Evolutionary conservation across 2,888 invertebrate genomes (phyloP).

Genomic region (Capitulum mitella): DNA sequence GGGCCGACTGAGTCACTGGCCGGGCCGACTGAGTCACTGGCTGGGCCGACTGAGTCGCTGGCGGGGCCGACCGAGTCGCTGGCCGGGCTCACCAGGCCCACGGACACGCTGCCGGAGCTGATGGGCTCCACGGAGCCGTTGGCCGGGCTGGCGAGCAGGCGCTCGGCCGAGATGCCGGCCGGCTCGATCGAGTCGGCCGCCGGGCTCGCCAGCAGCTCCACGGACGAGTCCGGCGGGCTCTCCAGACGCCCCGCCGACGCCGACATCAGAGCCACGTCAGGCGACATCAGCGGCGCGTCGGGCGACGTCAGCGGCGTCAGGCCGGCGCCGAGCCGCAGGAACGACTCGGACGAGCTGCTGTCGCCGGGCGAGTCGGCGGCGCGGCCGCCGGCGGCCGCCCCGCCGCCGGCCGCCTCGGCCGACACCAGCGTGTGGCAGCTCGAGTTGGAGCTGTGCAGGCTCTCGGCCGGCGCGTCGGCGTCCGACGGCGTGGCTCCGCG

Average conservation of each 20-base stretch:
- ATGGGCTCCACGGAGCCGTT: not conserved
- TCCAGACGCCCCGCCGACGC: too few species aligned
- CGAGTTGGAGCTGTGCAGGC: slow-evolving; percentile 22
- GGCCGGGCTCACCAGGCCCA: not conserved
- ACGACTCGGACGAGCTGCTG: not conserved
- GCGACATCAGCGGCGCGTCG: not conserved
- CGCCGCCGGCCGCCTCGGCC: too few species aligned
- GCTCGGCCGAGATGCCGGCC: too few species aligned
- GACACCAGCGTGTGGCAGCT: slow-evolving; percentile 24
- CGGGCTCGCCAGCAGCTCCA: not conserved
- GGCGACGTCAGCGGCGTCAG: not conserved
- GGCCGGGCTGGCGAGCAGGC: too few species aligned
- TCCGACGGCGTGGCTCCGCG: not conserved
- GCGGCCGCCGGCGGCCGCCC: not conserved
- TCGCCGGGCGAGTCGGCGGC: not conserved
- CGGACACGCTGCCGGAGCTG: not conserved
- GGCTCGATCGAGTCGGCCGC: not conserved
- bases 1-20: not conserved
- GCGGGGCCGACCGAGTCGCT: not conserved
- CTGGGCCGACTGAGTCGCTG: not conserved
- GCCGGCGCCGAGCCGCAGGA: not conserved
- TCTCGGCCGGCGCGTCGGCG: slow-evolving; percentile 17
- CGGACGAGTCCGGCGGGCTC: too few species aligned
- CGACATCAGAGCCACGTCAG: too few species aligned
- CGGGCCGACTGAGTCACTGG: not conserved